These are phyloP conservation scores for Drosophila prostipennis DNA, from an alignment of 2,888 invertebrate genomes.

Conservation along the genomic window DNA sequence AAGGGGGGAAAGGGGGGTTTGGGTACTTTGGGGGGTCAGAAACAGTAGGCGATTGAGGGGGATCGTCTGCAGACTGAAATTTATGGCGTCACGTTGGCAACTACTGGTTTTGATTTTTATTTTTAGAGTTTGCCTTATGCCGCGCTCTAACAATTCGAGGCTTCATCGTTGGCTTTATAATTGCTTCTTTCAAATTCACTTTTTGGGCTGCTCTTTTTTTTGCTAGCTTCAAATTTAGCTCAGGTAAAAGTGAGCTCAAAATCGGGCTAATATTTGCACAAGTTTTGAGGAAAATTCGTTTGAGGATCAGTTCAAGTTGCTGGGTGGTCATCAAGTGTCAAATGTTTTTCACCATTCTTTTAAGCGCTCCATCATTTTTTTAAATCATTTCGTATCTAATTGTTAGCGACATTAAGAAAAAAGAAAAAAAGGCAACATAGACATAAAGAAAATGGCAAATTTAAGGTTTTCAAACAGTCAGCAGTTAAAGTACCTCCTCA, in stretches of 20 bases:
- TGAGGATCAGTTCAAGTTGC: slow-evolving; percentile 32
- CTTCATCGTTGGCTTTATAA: slow-evolving; percentile 35
- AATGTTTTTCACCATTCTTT: slow-evolving; percentile 11
- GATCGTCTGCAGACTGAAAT: slow-evolving; percentile 41
- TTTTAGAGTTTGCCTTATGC: slow-evolving; percentile 27
- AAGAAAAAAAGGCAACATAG: slow-evolving; percentile 12
- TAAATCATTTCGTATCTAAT: slow-evolving; percentile 66
- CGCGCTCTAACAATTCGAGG: slow-evolving; percentile 41
- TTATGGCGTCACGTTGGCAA: slow-evolving; percentile 61
- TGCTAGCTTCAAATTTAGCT: neutral
- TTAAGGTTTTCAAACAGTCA: slow-evolving; percentile 67
- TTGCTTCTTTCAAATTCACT: slow-evolving; percentile 33
- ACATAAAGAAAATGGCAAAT: slow-evolving; percentile 55
- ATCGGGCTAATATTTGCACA: slow-evolving; percentile 5
- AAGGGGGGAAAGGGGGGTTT: neutral
- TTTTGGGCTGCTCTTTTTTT: slow-evolving; percentile 10
- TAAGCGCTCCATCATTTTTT: slow-evolving; percentile 21
- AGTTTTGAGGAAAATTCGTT: slow-evolving; percentile 8
- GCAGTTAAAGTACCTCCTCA: slow-evolving; percentile 71
- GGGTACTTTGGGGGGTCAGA: slow-evolving; percentile 7
- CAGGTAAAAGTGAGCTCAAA: slow-evolving; percentile 20
- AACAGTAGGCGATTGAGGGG: slow-evolving; percentile 1
- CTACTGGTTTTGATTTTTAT: slow-evolving; percentile 59
- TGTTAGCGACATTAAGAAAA: slow-evolving; percentile 68
- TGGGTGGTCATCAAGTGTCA: slow-evolving; percentile 53